Evolutionary conservation across 1,140 invertebrate species (phyloP), one percentile per base, ranked within the genome.

Genomic region (Drosophila pallidifrons): DNA sequence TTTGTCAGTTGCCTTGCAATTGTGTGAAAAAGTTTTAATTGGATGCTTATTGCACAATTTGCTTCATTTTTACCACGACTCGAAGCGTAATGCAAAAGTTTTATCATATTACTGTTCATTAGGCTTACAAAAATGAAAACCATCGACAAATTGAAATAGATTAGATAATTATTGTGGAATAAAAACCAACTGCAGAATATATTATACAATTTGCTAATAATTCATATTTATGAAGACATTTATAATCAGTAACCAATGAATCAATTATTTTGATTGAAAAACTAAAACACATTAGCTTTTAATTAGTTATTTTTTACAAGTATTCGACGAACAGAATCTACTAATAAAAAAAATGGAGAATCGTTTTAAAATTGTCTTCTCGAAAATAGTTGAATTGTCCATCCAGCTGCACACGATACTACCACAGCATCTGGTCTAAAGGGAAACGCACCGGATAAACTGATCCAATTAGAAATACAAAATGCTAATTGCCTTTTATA

Each of bases 11-110:
- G 61, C 58, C 74, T 86, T 81, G 63, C 75, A 76, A 68, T 88
- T 87, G 83, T 88, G 80, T 79, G 72, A 79, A 79, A 87, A 87
- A 87, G 65, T 87, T 87, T 87, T 87, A 87, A 87, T 87, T 87
- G 82, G 82, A 88, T 88, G 83, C 83, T 87, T 77, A 82, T 80
- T 87, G 82, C 71, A 87, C 68, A 87, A 82, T 88, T 82, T 88
- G 72, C 69, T 69, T 75, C 41, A 67, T 67, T 73, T 73, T 59
- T 59, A 51, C 30, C 38, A 52, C 28, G 16, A 5, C 43, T 5
- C 28, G 11, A 15, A 30, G 28, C 43, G 47, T 13, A 49, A 20
- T 52, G 58, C 38, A 35, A 60, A 68, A 55, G 46, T 74, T 74
- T 20, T 41, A 25, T 68, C 30, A 46, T 46, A 61, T 61, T 74